Evolutionary conservation across 2,113 vertebrate species (phyloP).

Genomic region (Rhadina sibilatrix): DNA sequence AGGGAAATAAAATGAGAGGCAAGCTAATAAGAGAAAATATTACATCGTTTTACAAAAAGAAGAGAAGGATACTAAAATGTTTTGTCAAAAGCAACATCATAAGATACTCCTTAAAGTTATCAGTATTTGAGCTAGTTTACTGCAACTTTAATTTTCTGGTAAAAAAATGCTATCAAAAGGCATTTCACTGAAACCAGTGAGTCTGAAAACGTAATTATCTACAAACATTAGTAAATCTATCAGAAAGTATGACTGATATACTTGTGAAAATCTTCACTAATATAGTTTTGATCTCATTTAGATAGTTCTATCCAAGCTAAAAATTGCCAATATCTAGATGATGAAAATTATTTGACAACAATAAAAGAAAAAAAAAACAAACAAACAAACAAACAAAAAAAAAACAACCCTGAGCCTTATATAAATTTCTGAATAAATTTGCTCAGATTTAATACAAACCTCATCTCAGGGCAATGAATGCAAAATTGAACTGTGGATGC

Average conservation of each 20-base stretch:
- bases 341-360: background rate
- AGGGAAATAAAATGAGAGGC: background rate
- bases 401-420: background rate
- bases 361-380: background rate
- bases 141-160: background rate
- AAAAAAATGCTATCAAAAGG: background rate
- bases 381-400: no score
- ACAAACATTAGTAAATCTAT: background rate
- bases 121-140: background rate
- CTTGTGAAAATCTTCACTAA: background rate
- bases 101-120: background rate
- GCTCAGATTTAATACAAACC: background rate
- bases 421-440: constrained; percentile 11
- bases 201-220: background rate
- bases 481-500: background rate
- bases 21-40: background rate
- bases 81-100: background rate
- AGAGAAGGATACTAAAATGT: background rate
- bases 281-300: background rate
- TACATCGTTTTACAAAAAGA: background rate
- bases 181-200: background rate
- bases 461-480: constrained; percentile 12
- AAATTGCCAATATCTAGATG: background rate
- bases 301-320: background rate
- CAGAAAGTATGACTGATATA: background rate